Conservation (phyloP, 2,797 vertebrate genomes). For the Sternotherus odoratus region DNA sequence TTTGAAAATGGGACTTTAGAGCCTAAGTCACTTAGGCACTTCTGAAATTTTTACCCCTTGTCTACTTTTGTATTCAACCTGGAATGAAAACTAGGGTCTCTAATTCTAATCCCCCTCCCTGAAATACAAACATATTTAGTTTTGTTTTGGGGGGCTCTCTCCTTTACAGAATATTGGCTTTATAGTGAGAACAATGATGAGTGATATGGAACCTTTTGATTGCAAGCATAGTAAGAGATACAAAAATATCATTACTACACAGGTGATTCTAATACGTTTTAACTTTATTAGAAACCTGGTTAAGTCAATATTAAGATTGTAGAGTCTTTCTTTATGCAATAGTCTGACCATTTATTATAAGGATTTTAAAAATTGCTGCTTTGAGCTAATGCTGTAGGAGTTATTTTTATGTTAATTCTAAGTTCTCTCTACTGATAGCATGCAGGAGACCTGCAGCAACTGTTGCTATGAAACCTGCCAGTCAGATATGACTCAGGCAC, state of each 20-base stretch:
- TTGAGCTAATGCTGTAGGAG: not conserved
- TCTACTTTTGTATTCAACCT: not conserved
- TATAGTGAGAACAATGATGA: not conserved
- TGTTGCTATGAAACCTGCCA: not conserved
- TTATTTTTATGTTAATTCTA: not conserved
- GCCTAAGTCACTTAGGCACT: not conserved
- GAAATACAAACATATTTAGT: not conserved
- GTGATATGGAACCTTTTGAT: not conserved
- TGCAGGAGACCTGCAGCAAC: not conserved
- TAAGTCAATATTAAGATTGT: not conserved
- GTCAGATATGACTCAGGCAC: not conserved
- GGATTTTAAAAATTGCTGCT: not conserved
- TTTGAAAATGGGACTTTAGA: not conserved
- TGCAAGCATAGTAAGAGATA: not conserved
- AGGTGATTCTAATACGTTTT: not conserved
- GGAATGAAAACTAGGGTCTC: not conserved
- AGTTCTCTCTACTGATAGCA: not conserved
- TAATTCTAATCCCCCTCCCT: not conserved
- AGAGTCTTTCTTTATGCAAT: not conserved
- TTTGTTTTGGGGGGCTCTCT: not conserved
- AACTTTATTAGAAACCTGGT: not conserved
- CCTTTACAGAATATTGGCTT: not conserved
- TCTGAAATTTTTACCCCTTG: not conserved
- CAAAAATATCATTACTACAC: rapidly evolving
- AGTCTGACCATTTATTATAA: not conserved